phyloP scores from a whole-genome alignment of 2,113 vertebrate genomes.

The Ictalurus furcatus region DNA sequence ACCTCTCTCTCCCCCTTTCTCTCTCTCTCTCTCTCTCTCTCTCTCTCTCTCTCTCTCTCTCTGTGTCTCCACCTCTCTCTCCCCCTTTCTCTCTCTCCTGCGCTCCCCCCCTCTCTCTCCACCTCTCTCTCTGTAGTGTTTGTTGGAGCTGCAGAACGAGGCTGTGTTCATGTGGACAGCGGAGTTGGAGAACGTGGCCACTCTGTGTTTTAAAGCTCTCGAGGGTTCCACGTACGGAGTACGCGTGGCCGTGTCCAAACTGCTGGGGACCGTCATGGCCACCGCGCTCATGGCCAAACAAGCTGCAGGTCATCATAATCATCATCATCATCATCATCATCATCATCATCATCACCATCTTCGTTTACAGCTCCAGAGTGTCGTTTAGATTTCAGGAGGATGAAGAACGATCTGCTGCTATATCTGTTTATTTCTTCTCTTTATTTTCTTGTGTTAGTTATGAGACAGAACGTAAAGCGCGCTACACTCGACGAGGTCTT shows the following conservation, averaged over 20 bases:
- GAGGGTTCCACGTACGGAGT: slow-evolving; percentile 98
- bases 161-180: slow-evolving; percentile 99
- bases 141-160: slow-evolving; percentile 96
- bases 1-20: neutral
- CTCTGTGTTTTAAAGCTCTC: slow-evolving; percentile 92
- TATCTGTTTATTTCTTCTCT: neutral
- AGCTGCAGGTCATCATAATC: slow-evolving; percentile 82
- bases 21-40: neutral
- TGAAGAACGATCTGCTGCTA: neutral
- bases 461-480: slow-evolving; percentile 97
- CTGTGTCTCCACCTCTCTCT: neutral
- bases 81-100: neutral
- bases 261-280: slow-evolving; percentile 95
- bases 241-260: slow-evolving; percentile 91
- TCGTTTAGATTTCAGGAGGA: neutral
- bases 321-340: slow-evolving; percentile 50
- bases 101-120: neutral
- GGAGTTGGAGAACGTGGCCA: slow-evolving; percentile 95
- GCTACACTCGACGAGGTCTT: slow-evolving; percentile 95
- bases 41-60: neutral
- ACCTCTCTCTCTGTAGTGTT: slow-evolving; percentile 73
- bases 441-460: slow-evolving; percentile 74
- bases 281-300: slow-evolving; percentile 96
- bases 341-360: slow-evolving; percentile 5
- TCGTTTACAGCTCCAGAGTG: neutral